Evolutionary conservation across 1,140 invertebrate genomes (phyloP).

Genomic region (Trypoxylus dichotomus): DNA sequence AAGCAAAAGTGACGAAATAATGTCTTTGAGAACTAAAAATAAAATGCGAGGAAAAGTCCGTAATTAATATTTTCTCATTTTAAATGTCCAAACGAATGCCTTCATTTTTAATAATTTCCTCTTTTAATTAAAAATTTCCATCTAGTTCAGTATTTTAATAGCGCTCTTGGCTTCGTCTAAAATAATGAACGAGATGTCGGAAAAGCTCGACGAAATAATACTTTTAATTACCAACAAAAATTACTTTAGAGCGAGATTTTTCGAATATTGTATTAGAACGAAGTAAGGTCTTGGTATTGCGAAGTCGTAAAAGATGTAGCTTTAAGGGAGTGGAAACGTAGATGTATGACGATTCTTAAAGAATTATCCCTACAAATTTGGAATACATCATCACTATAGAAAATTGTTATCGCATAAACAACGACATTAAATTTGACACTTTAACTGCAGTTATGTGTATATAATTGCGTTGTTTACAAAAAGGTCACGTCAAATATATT

Average conservation of each 20-base stretch:
- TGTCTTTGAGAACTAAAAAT: background rate
- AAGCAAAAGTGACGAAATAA: background rate
- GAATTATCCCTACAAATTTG: too few species aligned
- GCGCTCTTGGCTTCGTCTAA: background rate
- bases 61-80: background rate
- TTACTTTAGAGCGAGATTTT: background rate
- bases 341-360: too few species aligned
- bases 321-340: background rate
- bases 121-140: background rate
- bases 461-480: background rate
- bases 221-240: background rate
- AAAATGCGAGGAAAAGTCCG: background rate
- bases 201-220: background rate
- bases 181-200: background rate
- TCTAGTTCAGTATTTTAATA: background rate
- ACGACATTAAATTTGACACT: too few species aligned
- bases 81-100: background rate
- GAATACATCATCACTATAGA: too few species aligned
- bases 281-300: background rate
- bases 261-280: background rate
- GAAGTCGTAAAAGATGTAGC: background rate
- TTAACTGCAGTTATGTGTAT: background rate
- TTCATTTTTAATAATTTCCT: slow-evolving; percentile 1
- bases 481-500: background rate
- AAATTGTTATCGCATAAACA: too few species aligned